These are phyloP conservation scores for Lepidocyrtinus sp. DNA, from an alignment of 2,888 invertebrate genomes.

Conservation along the genomic window DNA sequence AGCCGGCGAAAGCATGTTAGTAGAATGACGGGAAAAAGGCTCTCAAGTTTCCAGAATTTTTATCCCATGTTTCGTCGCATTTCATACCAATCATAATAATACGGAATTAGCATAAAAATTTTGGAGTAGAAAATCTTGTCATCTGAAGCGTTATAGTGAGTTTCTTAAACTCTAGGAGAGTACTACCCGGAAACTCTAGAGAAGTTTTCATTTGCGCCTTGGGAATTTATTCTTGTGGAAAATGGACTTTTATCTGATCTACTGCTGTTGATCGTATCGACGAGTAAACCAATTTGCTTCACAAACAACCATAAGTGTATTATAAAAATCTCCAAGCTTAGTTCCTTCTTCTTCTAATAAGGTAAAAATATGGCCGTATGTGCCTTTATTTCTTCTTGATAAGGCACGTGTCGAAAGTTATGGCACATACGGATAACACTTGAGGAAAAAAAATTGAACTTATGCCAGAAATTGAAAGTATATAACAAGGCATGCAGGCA, in stretches of 20 bases:
- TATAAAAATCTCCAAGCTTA: conserved; percentile 21
- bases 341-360: conserved; percentile 16
- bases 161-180: conserved; percentile 34
- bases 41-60: conserved; percentile 30
- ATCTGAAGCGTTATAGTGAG: conserved; percentile 27
- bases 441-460: conserved; percentile 30
- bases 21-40: conserved; percentile 30
- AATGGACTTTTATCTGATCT: conserved; percentile 32
- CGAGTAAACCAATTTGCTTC: conserved; percentile 37
- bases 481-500: conserved; percentile 11
- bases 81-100: conserved; percentile 5
- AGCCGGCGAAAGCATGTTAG: conserved; percentile 33
- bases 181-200: conserved; percentile 36
- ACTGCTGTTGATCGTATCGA: conserved; percentile 25
- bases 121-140: conserved; percentile 43
- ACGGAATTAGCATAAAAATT: conserved; percentile 39
- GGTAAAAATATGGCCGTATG: conserved; percentile 15
- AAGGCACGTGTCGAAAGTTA: conserved; percentile 48
- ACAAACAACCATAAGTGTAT: conserved; percentile 5
- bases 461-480: conserved; percentile 32
- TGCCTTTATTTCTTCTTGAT: conserved; percentile 25
- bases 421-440: conserved; percentile 45
- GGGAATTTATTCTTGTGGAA: conserved; percentile 32
- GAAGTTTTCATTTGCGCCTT: conserved; percentile 34
- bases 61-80: conserved; percentile 8